Conservation (phyloP, 2,797 vertebrate species). For the Peromyscus eremicus region DNA sequence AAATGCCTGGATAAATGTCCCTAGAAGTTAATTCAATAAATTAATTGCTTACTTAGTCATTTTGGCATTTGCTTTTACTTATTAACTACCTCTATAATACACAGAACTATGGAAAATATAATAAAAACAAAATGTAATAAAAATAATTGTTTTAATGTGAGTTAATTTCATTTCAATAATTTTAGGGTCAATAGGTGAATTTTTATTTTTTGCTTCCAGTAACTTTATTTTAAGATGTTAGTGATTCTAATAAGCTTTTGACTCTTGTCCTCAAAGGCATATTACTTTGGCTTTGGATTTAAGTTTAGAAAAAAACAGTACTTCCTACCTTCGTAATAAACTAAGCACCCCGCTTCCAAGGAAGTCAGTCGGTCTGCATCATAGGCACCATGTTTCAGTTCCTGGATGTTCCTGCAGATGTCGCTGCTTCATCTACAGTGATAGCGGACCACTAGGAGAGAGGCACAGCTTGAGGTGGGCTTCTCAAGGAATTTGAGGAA, state of each 20-base stretch:
- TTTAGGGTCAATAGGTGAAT: not conserved
- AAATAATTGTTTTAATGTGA: not conserved
- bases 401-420: constrained; percentile 63
- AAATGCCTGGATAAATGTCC: constrained; percentile 10
- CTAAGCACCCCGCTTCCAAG: not conserved
- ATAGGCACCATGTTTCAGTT: not conserved
- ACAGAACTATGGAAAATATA: not conserved
- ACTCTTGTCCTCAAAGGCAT: constrained; percentile 1
- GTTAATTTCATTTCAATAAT: not conserved
- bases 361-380: not conserved
- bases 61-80: constrained; percentile 10
- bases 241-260: not conserved
- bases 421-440: constrained; percentile 48
- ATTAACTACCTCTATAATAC: not conserved
- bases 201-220: constrained; percentile 8
- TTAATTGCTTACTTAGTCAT: constrained; percentile 10
- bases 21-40: constrained; percentile 7
- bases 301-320: not conserved
- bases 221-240: not conserved
- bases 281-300: not conserved
- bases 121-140: not conserved
- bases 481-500: constrained; percentile 40
- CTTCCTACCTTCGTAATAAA: not conserved
- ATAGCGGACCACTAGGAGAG: not conserved
- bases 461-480: fast-evolving